Evolutionary conservation across 2,797 vertebrate species (phyloP), one percentile per base, ranked within the genome.

Genomic region (Pangasius mekongensis): DNA sequence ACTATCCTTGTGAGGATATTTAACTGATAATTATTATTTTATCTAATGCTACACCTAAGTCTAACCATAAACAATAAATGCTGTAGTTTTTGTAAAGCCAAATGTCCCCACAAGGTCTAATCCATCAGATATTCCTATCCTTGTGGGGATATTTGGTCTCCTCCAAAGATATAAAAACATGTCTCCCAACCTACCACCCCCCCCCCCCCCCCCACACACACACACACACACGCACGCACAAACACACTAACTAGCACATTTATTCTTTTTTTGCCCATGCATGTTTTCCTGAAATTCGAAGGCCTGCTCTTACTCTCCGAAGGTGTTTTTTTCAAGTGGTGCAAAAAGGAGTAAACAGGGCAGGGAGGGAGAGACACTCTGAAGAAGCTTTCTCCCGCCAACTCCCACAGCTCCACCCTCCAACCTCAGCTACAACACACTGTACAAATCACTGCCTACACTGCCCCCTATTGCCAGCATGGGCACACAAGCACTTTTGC

Each of bases 391-490:
- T 86, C 5, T 24, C 84, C 58, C 62, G 67, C 76, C 85, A 87
- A 66, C 18, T 87, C 56, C 78, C 27, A 54, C 56, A 85, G 81
- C 69, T 90, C 88, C 89, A 90, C 76, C 86, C 84, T 74, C 54
- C 54, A 84, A 27, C 36, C 84, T 71, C 7, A 8, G 33, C 58
- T 83, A 80, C 10, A 73, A 11, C n/a, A n/a, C 1, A 22, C 73
- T 22, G 49, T 22, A 84, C 82, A 86, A 83, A 43, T 74, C 62
- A 90, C 84, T 83, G 77, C 67, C 83, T 88, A 89, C 80, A 91
- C 90, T 90, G 91, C 90, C 90, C 90, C 91, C 90, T 90, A 66
- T 87, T 87, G 91, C 73, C 84, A 77, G 81, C 27, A 52, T 74
- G 56, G 33, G 76, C 47, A 27, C 66, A 84, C 47, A 64, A 81